phyloP scores from a whole-genome alignment of 2,797 vertebrate genomes.

The Enteromius unitaeniatus region DNA sequence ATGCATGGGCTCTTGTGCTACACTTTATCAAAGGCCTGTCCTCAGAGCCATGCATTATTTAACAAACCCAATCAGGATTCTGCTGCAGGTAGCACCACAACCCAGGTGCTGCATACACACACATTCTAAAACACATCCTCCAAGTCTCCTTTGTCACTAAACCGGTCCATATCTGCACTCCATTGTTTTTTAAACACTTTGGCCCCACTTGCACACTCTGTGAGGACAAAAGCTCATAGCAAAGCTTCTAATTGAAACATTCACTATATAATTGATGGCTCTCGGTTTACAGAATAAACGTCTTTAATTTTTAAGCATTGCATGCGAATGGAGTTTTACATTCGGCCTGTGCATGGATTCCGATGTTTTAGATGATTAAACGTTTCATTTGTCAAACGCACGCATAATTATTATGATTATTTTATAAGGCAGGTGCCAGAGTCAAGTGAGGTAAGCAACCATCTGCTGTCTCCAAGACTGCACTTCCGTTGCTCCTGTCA shows the following conservation, averaged over 20 bases:
- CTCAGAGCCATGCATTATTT: conserved; percentile 84
- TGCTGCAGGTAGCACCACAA: conserved; percentile 67
- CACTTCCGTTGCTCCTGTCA: conserved; percentile 70
- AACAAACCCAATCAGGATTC: conserved; percentile 74
- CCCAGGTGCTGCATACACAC: conserved; percentile 62
- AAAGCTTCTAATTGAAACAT: conserved; percentile 36
- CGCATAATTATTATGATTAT: conserved; percentile 45
- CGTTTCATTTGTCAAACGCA: conserved; percentile 31
- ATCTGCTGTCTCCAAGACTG: conserved; percentile 72
- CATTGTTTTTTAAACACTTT: conserved; percentile 43
- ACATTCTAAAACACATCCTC: conserved; percentile 47
- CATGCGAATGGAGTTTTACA: conserved; percentile 6
- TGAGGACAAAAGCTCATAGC: background rate
- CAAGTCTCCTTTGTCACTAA: conserved; percentile 34
- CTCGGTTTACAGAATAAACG: conserved; percentile 38
- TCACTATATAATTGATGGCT: conserved; percentile 47
- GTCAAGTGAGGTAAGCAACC: conserved; percentile 75
- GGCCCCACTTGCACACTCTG: background rate
- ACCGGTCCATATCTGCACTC: background rate
- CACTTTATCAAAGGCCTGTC: conserved; percentile 84
- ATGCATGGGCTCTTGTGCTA: conserved; percentile 79
- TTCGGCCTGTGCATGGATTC: background rate
- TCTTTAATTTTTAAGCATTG: conserved; percentile 40
- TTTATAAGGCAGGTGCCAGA: conserved; percentile 70
- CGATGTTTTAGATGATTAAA: conserved; percentile 35